Evolutionary conservation across 2,797 vertebrate species (phyloP), one percentile per base, ranked within the genome.

Genomic region (Lepilemur ruficaudatus): DNA sequence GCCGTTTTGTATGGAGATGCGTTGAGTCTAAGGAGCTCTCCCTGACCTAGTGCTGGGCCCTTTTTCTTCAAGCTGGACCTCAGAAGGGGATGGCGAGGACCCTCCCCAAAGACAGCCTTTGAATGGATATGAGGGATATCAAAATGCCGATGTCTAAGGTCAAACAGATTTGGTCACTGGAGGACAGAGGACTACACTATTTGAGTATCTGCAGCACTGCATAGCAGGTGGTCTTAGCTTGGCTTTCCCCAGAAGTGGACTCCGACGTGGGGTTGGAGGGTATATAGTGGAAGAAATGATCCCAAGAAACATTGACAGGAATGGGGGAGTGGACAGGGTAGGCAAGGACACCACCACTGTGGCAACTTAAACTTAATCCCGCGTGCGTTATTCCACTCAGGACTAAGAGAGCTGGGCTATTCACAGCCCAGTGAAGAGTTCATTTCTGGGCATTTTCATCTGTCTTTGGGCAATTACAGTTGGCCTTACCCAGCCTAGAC

Each of bases 1-100:
- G 11, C 7, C 0, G 3, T 32, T 72, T 65, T 2, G 0, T 20
- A 15, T 4, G 57, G 41, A 70, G 70, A 46, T 4, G 0, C 12
- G 10, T 4, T 0, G 1, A 22, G 0, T 10, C 14, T 50, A 95
- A n/a, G 52, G 63, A 25, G 5, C 9, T 41, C 12, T 65, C 30
- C 7, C 3, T 30, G 7, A 86, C 20, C 4, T 25, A 0, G 22
- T 57, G 35, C 22, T 73, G 30, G 57, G 72, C 23, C 28, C 32
- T 50, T 65, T 73, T 65, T 73, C n/a, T 81, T 59, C 20, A 35
- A 23, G 18, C 7, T 13, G 35, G 6, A 22, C 50, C 46, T 70
- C 52, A 72, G 59, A 25, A 78, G 10, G 7, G 1, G 20, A 38
- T 35, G 30, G 75, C 28, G 32, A 65, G 17, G 18, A n/a, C 14